A percentile compares a stretch with the other conserved stretches of the same genome.
Conservation (phyloP, 2,888 invertebrate species). For the Schizotus pectinicornis region DNA sequence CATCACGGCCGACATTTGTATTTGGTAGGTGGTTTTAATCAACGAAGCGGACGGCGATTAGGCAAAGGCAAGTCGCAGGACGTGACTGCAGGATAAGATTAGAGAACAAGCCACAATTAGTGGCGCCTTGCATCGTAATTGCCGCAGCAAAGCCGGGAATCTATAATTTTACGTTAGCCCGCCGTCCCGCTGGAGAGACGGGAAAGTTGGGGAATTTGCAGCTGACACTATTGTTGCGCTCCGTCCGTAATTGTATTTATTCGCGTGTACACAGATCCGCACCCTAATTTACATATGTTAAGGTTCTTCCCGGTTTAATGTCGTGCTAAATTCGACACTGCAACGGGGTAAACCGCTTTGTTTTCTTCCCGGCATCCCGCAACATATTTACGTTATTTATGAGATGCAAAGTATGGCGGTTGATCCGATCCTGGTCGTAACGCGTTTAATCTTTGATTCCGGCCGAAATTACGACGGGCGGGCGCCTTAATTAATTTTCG, state of each 20-base stretch:
- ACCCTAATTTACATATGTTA: slow-evolving; percentile 3
- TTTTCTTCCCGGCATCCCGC: too few relatives aligned
- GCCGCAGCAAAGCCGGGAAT: slow-evolving; percentile 44
- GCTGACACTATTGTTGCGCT: background rate
- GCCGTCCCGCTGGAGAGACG: slow-evolving; percentile 26
- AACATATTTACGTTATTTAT: too few relatives aligned
- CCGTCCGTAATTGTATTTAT: slow-evolving; percentile 1
- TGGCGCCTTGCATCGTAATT: slow-evolving; percentile 50
- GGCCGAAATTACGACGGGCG: background rate
- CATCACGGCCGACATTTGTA: too few relatives aligned
- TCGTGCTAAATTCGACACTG: too few relatives aligned
- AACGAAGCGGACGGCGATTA: slow-evolving; percentile 17
- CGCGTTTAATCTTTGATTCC: background rate
- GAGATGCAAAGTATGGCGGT: too few relatives aligned
- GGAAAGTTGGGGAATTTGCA: background rate
- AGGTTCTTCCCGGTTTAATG: background rate
- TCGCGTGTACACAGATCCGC: background rate
- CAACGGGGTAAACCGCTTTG: too few relatives aligned
- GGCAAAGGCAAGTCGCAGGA: slow-evolving; percentile 32
- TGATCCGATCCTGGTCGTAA: background rate
- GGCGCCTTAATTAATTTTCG: background rate
- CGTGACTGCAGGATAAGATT: slow-evolving; percentile 52
- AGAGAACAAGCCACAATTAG: slow-evolving; percentile 55
- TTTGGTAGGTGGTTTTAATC: slow-evolving; percentile 15
- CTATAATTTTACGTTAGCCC: slow-evolving; percentile 52